Evolutionary conservation across 1,140 invertebrate species (phyloP).

Genomic region (Popillia japonica): DNA sequence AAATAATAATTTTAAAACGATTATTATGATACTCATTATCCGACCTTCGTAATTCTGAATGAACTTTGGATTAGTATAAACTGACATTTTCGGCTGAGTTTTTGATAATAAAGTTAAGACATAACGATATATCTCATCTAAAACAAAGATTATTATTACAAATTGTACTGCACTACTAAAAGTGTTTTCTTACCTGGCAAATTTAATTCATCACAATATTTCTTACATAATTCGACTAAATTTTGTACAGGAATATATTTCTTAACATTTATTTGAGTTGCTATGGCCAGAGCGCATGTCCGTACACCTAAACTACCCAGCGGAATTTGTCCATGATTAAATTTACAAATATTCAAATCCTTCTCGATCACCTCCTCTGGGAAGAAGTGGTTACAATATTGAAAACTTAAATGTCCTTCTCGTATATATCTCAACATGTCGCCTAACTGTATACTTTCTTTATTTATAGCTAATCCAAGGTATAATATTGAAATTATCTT

Average conservation of each 20-base stretch:
- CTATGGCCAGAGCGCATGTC: slow-evolving; percentile 54
- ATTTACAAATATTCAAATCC: slow-evolving; percentile 50
- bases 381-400: slow-evolving; percentile 65
- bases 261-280: slow-evolving; percentile 59
- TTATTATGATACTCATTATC: slow-evolving; percentile 69
- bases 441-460: slow-evolving; percentile 66
- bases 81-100: slow-evolving; percentile 45
- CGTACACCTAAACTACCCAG: slow-evolving; percentile 59
- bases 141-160: slow-evolving; percentile 32
- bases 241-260: slow-evolving; percentile 61
- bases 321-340: slow-evolving; percentile 55
- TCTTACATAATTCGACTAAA: slow-evolving; percentile 60
- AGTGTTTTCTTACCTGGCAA: slow-evolving; percentile 64
- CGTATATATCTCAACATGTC: slow-evolving; percentile 68
- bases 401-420: slow-evolving; percentile 69
- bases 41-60: slow-evolving; percentile 70
- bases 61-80: slow-evolving; percentile 38
- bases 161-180: not conserved
- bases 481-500: slow-evolving; percentile 65
- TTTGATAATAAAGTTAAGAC: slow-evolving; percentile 48
- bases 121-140: slow-evolving; percentile 44
- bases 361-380: slow-evolving; percentile 59
- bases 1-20: slow-evolving; percentile 69
- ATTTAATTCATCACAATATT: slow-evolving; percentile 67
- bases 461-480: slow-evolving; percentile 65